Conservation (phyloP, 2,888 invertebrate genomes). For the Spisula solida region DNA sequence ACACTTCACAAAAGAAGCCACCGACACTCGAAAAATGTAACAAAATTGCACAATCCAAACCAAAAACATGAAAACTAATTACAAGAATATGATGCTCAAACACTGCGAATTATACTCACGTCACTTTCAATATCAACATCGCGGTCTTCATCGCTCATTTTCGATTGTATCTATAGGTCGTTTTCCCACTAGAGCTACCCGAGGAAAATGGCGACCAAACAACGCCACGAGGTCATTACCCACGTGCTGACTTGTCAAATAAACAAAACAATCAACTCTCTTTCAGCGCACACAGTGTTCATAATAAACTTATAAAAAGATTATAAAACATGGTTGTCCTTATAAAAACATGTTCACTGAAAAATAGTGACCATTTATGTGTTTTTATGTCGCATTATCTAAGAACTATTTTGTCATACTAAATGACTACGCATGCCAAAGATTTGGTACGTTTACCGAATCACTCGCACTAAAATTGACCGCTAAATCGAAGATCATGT, state of each 20-base stretch:
- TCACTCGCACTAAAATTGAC: not conserved
- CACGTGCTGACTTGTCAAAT: constrained; percentile 78
- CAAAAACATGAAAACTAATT: not conserved
- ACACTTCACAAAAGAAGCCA: constrained; percentile 24
- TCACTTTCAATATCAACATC: constrained; percentile 98
- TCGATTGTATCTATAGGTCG: constrained; percentile 38
- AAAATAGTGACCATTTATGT: not conserved
- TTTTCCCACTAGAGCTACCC: constrained; percentile 38
- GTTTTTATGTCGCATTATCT: not conserved
- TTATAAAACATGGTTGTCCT: not conserved
- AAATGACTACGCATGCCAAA: not conserved
- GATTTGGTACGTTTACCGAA: constrained; percentile 15
- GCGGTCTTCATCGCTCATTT: constrained; percentile 97
- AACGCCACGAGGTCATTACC: constrained; percentile 85
- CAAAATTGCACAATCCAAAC: constrained; percentile 14
- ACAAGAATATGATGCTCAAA: not conserved
- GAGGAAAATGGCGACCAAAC: constrained; percentile 80
- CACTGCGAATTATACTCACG: constrained; percentile 90
- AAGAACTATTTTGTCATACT: constrained; percentile 3
- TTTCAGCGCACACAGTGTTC: not conserved
- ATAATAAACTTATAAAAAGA: not conserved
- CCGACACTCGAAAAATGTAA: not conserved
- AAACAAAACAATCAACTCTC: constrained; percentile 39
- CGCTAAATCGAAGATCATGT: no score
- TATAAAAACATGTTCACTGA: not conserved